Percentiles rank a stretch among this genome's conserved stretches.
phyloP scores from a whole-genome alignment of 2,113 vertebrate species.

The Bujurquina vittata region DNA sequence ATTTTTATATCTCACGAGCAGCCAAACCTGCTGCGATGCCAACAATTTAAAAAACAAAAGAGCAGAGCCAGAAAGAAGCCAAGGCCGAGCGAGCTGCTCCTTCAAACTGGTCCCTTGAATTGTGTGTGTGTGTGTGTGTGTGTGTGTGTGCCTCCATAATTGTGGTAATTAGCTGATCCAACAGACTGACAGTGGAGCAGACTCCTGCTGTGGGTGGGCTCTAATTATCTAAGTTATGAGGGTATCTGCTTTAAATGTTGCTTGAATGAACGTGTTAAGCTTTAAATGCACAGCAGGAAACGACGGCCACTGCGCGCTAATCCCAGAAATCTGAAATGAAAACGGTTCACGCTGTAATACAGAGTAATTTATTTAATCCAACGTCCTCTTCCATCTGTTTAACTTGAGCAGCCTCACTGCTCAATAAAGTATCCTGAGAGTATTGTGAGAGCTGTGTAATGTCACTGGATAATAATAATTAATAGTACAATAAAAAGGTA shows the following conservation, averaged over 20 bases:
- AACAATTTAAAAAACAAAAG: not conserved
- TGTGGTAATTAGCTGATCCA: slow-evolving; percentile 72
- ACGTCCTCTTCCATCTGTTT: not conserved
- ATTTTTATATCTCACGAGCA: slow-evolving; percentile 19
- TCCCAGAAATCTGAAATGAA: not conserved
- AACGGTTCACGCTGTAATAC: accelerated
- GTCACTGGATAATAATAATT: not conserved
- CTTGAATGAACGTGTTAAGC: not conserved
- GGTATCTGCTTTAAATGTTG: not conserved
- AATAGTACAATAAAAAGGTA: no score
- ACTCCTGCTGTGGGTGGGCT: slow-evolving; percentile 47
- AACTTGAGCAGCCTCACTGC: not conserved
- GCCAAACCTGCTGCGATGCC: slow-evolving; percentile 9
- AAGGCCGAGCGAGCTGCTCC: not conserved
- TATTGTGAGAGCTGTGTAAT: not conserved
- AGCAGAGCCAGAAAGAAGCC: not conserved
- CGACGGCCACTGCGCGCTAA: not conserved
- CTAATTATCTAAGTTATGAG: slow-evolving; percentile 55
- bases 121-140: no score
- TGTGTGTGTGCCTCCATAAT: not conserved
- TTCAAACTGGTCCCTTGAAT: slow-evolving; percentile 24
- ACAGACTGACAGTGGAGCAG: slow-evolving; percentile 54
- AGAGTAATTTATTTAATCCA: not conserved
- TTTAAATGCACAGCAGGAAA: not conserved
- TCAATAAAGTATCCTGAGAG: not conserved